Evolutionary conservation across 2,888 invertebrate genomes (phyloP).

Genomic region (Eupithecia inturbata): DNA sequence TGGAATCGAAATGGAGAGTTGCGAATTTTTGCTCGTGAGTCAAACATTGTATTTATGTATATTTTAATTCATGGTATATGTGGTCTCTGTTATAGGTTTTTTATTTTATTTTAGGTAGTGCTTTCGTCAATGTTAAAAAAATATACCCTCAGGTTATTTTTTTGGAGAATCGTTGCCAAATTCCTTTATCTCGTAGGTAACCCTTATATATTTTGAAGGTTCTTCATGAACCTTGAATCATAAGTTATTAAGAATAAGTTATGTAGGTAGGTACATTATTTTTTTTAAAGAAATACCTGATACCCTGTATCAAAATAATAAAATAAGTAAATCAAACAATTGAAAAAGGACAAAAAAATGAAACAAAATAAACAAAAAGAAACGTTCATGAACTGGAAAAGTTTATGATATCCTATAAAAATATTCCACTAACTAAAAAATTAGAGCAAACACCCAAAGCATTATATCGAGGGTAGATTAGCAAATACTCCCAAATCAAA

Average conservation of each 20-base stretch:
- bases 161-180: not conserved
- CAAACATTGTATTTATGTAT: not conserved
- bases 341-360: not conserved
- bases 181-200: not conserved
- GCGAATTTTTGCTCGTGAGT: constrained; percentile 36
- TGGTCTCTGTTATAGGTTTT: too few relatives aligned
- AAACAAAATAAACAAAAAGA: too few relatives aligned
- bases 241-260: too few relatives aligned
- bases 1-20: constrained; percentile 75
- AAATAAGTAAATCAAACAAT: not conserved
- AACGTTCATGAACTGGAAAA: constrained; percentile 12
- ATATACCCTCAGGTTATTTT: not conserved
- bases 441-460: constrained; percentile 63
- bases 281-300: not conserved
- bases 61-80: not conserved
- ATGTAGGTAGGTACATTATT: not conserved
- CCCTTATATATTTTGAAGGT: not conserved
- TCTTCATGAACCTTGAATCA: not conserved
- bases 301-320: not conserved
- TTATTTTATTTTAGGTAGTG: too few relatives aligned
- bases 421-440: constrained; percentile 63
- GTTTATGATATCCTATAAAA: constrained; percentile 55
- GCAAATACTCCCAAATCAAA: constrained; percentile 80
- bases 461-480: constrained; percentile 66
- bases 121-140: too few relatives aligned